Evolutionary conservation across 2,797 vertebrate genomes (phyloP).

Genomic region (Chiroxiphia lanceolata): DNA sequence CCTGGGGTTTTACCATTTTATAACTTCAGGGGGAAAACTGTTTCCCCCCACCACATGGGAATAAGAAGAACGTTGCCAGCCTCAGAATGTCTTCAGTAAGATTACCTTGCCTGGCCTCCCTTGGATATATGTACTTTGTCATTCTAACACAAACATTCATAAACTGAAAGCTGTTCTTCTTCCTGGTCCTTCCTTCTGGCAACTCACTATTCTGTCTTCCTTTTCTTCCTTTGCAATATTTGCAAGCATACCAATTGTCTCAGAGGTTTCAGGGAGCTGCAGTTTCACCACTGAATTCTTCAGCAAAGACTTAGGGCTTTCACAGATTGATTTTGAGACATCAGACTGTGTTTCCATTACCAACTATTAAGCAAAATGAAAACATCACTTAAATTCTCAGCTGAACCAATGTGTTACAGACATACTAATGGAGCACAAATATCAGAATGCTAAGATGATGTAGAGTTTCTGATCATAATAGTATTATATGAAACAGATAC

Average conservation of each 20-base stretch:
- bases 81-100: not conserved
- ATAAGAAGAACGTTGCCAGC: not conserved
- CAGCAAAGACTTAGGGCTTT: not conserved
- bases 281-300: not conserved
- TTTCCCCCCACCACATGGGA: too few relatives aligned
- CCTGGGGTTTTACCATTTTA: too few relatives aligned
- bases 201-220: not conserved
- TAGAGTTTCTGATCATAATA: not conserved
- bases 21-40: too few relatives aligned
- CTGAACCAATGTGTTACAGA: not conserved
- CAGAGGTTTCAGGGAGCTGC: not conserved
- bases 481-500: constrained; percentile 5
- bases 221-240: not conserved
- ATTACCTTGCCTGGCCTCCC: not conserved
- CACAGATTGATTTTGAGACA: not conserved
- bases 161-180: not conserved
- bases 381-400: constrained; percentile 2
- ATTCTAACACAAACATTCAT: not conserved
- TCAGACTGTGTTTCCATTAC: not conserved
- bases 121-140: not conserved
- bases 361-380: constrained; percentile 28
- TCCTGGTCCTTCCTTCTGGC: not conserved
- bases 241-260: not conserved
- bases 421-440: not conserved
- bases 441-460: constrained; percentile 6